Conservation (phyloP, 30 jellyfish, hydroid and myxozoan species). For the Morbakka virulenta region DNA sequence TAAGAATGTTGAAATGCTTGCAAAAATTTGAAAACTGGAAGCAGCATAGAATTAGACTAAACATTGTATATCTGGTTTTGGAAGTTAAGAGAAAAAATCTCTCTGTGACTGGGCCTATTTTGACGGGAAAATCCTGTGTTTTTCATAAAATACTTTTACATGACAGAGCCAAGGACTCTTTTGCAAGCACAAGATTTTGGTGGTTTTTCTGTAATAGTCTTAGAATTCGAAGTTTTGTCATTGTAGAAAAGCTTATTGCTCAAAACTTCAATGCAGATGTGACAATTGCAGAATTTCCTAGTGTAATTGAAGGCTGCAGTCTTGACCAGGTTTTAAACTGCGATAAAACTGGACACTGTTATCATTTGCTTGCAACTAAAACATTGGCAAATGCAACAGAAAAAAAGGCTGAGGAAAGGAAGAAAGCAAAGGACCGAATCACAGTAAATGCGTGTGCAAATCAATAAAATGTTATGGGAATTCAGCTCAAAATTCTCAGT, state of each 20-base stretch:
- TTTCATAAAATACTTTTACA: too few relatives aligned
- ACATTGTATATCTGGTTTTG: neutral
- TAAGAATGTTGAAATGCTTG: neutral
- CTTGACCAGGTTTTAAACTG: conserved; percentile 1
- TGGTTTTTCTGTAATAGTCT: neutral
- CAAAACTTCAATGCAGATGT: neutral
- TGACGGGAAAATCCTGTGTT: neutral
- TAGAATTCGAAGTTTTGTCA: neutral
- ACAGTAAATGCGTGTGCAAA: conserved; percentile 13
- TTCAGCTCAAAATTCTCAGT: neutral
- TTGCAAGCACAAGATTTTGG: neutral
- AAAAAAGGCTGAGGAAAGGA: conserved; percentile 6
- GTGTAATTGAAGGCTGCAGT: neutral
- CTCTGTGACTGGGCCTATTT: neutral
- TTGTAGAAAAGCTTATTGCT: neutral
- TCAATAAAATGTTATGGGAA: neutral
- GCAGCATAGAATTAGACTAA: too few relatives aligned
- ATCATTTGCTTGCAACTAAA: conserved; percentile 8
- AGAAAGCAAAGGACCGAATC: conserved; percentile 9
- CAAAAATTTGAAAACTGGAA: neutral
- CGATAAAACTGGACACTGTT: conserved; percentile 10
- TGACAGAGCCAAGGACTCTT: neutral
- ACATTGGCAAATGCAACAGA: conserved; percentile 3
- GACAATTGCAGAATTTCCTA: neutral
- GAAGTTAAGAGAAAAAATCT: neutral